A percentile compares a stretch with the other conserved stretches of the same genome.
Evolutionary conservation across 2,797 vertebrate species (phyloP).

Genomic region (Taeniopygia guttata): DNA sequence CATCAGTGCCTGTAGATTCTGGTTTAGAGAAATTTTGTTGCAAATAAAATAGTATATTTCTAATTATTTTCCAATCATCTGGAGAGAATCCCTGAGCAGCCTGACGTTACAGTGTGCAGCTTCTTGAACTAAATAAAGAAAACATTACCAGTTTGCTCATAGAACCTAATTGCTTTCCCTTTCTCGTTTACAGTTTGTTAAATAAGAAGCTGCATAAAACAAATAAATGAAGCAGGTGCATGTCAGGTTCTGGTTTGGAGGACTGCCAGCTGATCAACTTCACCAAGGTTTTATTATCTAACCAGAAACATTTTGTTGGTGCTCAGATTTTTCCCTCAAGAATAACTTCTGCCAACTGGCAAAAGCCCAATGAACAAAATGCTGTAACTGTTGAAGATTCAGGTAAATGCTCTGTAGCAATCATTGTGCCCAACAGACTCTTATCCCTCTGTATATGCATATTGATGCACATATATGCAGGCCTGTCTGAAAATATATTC

Average conservation of each 20-base stretch:
- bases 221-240: constrained; percentile 67
- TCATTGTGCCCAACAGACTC: not conserved
- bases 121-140: constrained; percentile 57
- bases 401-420: constrained; percentile 31
- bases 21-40: not conserved
- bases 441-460: not conserved
- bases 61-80: constrained; percentile 16
- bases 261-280: constrained; percentile 56
- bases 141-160: constrained; percentile 44
- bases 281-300: constrained; percentile 71
- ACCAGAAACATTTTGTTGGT: constrained; percentile 73
- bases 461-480: not conserved
- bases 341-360: constrained; percentile 67
- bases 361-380: constrained; percentile 44
- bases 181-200: constrained; percentile 5
- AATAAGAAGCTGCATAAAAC: constrained; percentile 52
- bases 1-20: not conserved
- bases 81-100: not conserved
- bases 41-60: constrained; percentile 11
- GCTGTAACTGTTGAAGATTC: not conserved
- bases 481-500: not conserved
- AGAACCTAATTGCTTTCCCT: constrained; percentile 45
- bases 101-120: constrained; percentile 15
- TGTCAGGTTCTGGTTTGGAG: constrained; percentile 46
- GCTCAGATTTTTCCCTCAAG: constrained; percentile 64